A percentile compares a stretch with the other conserved stretches of the same genome.
Conservation (phyloP, 2,113 vertebrate species). For the Dendrocopos noguchii region DNA sequence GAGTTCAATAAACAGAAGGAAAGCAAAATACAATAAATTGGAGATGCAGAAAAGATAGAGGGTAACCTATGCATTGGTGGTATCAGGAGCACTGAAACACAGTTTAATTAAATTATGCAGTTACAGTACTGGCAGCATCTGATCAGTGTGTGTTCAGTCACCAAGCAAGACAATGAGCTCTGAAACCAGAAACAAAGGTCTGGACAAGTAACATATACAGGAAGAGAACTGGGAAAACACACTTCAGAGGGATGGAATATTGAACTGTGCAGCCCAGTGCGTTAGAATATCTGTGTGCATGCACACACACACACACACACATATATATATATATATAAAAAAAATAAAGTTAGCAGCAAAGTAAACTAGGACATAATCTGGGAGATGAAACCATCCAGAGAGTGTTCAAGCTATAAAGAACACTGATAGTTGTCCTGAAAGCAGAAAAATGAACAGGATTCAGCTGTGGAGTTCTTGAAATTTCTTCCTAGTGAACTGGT, state of each 20-base stretch:
- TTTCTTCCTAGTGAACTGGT: neutral
- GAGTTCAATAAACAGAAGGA: neutral
- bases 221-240: neutral
- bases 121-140: neutral
- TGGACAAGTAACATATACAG: neutral
- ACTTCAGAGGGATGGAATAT: neutral
- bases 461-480: neutral
- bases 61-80: neutral
- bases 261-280: rapidly evolving
- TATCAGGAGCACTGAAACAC: neutral
- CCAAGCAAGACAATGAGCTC: neutral
- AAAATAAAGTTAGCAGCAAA: neutral
- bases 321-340: no score
- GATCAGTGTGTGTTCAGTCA: neutral
- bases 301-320: neutral
- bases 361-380: neutral
- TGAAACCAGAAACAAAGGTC: neutral
- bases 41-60: neutral
- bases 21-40: neutral
- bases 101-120: neutral
- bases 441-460: neutral
- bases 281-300: neutral
- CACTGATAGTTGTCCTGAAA: neutral
- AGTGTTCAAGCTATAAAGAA: neutral
- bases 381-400: neutral